Conservation (phyloP, 1,140 invertebrate species). For the Danaus melanippus region DNA sequence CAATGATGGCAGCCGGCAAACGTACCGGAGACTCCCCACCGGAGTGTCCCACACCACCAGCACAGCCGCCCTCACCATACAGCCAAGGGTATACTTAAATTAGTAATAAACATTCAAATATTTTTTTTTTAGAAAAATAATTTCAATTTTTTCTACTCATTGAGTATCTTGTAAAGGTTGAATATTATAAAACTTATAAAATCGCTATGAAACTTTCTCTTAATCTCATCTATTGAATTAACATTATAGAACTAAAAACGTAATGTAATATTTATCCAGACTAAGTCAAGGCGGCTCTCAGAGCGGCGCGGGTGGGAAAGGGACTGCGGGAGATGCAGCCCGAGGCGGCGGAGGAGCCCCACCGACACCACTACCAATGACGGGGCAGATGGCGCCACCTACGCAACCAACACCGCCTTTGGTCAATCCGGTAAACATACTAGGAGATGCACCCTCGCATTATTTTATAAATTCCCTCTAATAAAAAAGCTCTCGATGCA, state of each 20-base stretch:
- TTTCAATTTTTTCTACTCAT: background rate
- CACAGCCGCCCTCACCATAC: constrained; percentile 63
- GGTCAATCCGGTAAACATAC: constrained; percentile 53
- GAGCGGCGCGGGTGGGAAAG: constrained; percentile 50
- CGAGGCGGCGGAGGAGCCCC: constrained; percentile 73
- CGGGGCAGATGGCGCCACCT: constrained; percentile 73
- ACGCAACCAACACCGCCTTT: constrained; percentile 69
- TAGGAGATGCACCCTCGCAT: too few species aligned
- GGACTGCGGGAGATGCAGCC: constrained; percentile 43
- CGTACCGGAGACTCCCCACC: constrained; percentile 60
- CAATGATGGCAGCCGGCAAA: constrained; percentile 52
- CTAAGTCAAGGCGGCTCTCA: constrained; percentile 19
- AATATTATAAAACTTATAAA: too few species aligned
- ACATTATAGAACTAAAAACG: background rate
- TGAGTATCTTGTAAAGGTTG: background rate
- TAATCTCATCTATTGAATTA: too few species aligned
- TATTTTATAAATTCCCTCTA: too few species aligned
- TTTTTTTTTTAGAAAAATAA: background rate
- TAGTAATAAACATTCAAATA: too few species aligned
- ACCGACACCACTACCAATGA: constrained; percentile 74
- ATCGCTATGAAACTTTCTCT: too few species aligned
- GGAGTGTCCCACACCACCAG: constrained; percentile 71
- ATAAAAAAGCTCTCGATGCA: too few species aligned
- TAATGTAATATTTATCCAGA: constrained; percentile 10
- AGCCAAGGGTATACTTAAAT: constrained; percentile 21